Evolutionary conservation across 2,888 invertebrate genomes (phyloP).

Genomic region (Microctonus hyperodae): DNA sequence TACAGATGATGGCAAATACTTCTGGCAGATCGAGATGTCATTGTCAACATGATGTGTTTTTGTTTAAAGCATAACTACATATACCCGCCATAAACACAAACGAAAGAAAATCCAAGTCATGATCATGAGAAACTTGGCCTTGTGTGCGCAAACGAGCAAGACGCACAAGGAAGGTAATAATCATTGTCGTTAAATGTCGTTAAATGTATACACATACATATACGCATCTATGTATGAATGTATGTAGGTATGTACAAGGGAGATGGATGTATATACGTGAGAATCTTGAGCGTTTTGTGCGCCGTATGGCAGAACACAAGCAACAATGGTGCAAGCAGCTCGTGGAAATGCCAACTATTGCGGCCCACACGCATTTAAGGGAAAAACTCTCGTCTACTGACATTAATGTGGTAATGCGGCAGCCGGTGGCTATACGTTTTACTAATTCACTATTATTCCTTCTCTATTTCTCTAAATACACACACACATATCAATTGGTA

Average conservation of each 20-base stretch:
- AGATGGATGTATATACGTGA: too few relatives aligned
- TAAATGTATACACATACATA: neutral
- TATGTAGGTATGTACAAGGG: neutral
- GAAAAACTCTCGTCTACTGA: too few relatives aligned
- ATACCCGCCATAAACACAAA: neutral
- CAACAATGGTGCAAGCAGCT: neutral
- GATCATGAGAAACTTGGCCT: neutral
- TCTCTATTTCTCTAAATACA: too few relatives aligned
- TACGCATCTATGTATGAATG: neutral
- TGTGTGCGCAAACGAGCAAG: neutral
- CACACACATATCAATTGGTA: too few relatives aligned
- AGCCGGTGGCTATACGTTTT: too few relatives aligned
- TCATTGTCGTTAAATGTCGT: neutral
- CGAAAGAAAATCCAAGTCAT: conserved; percentile 7
- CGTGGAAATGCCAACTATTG: conserved; percentile 10
- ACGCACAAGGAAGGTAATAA: conserved; percentile 13
- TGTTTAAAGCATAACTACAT: conserved; percentile 5
- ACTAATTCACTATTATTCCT: too few relatives aligned
- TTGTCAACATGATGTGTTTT: conserved; percentile 23
- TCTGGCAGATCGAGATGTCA: conserved; percentile 39
- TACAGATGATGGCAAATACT: conserved; percentile 37
- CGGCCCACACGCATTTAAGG: neutral
- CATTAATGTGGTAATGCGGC: too few relatives aligned
- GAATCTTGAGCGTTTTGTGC: conserved; percentile 8
- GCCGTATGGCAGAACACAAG: neutral